Percentiles rank a stretch among this genome's conserved stretches.
These are phyloP conservation scores for Sebastolobus altivelis DNA, from an alignment of 2,797 vertebrate genomes.

Conservation along the genomic window DNA sequence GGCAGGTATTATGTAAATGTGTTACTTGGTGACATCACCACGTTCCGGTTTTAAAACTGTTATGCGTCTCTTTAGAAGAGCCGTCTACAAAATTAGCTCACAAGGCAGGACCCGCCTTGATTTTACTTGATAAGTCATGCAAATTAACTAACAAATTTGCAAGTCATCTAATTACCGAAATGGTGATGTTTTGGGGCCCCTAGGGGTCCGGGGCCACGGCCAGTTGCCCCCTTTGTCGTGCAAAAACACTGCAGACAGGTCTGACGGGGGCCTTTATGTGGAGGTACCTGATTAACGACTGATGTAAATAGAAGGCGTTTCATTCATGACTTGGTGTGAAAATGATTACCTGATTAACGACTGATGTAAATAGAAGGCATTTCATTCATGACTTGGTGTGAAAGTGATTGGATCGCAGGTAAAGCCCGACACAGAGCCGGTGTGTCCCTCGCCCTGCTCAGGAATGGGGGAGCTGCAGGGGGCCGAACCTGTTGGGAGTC, in stretches of 20 bases:
- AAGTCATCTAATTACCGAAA: neutral
- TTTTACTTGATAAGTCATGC: neutral
- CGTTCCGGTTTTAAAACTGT: too few species aligned
- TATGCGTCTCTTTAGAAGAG: too few species aligned
- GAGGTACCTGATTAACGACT: too few species aligned
- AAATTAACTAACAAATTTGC: neutral
- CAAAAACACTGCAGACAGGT: neutral
- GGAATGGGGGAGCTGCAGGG: constrained; percentile 46
- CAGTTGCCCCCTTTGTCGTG: neutral
- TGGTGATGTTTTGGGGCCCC: neutral
- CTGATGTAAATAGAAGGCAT: rapidly evolving
- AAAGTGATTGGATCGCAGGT: neutral
- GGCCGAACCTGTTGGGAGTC: constrained; percentile 32
- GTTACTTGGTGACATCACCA: too few species aligned
- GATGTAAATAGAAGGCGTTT: neutral
- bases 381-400: neutral
- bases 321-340: neutral
- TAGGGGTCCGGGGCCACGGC: too few species aligned
- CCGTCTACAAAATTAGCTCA: too few species aligned
- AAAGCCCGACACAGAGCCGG: neutral
- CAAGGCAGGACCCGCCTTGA: neutral
- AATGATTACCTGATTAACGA: neutral
- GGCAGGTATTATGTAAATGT: too few species aligned
- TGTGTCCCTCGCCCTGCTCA: constrained; percentile 15
- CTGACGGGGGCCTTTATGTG: neutral